A percentile compares a stretch with the other conserved stretches of the same genome.
Evolutionary conservation across 2,797 vertebrate species (phyloP).

Genomic region (Syngnathus rostellatus): DNA sequence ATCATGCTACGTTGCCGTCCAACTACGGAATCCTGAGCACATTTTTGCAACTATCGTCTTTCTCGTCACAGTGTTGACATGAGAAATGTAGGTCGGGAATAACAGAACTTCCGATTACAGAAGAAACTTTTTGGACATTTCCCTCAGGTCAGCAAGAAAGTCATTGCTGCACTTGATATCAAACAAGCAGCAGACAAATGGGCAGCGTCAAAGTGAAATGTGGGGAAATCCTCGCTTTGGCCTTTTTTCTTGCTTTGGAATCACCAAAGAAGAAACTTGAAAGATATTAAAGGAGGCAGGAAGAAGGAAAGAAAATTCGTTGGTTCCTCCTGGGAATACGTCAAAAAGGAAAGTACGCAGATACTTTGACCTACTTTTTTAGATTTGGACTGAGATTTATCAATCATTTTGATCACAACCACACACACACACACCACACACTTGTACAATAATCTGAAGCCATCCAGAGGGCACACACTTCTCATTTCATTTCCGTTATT

Average conservation of each 20-base stretch:
- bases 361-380: neutral
- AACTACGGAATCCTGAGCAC: neutral
- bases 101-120: neutral
- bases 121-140: neutral
- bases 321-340: neutral
- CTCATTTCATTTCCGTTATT: neutral
- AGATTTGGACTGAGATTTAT: conserved; percentile 2
- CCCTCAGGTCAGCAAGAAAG: neutral
- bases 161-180: conserved; percentile 1
- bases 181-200: neutral
- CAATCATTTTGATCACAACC: neutral
- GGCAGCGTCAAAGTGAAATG: neutral
- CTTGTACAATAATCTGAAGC: conserved; percentile 25
- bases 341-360: neutral
- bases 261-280: neutral
- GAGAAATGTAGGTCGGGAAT: neutral
- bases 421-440: neutral
- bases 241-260: conserved; percentile 5
- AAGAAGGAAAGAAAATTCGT: neutral
- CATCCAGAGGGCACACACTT: conserved; percentile 50
- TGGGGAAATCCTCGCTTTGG: neutral
- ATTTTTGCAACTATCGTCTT: neutral
- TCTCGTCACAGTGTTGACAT: no score
- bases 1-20: neutral
- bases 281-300: neutral